Base-by-base conservation (phyloP, 2,113 vertebrate genomes). In the Trinectes maculatus region DNA sequence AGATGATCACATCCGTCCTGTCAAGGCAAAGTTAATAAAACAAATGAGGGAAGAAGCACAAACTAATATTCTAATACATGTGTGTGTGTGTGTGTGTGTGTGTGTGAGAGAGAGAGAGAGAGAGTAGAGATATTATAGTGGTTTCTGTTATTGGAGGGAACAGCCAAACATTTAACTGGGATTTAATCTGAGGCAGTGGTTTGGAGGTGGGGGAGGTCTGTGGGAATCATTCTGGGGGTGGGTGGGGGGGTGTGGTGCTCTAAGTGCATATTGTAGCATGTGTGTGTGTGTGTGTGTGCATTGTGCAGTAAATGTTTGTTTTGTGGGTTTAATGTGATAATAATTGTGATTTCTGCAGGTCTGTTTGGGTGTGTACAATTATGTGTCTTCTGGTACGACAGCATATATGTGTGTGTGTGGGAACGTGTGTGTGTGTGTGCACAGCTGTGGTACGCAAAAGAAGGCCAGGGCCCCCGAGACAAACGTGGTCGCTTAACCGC, bases 401-500 rank as follows among this genome's bases (percentile, higher is more conserved):
- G 52, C 88, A n/a, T 39, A 64, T 42, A 84, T 86, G 71, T 65
- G 67, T 54, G 21, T 59, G 40, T 36, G 71, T 84, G 74, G 60
- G 59, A 77, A 31, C 55, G 8, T 16, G 73, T 52, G 63, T 84
- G 66, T 47, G 86, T 86, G 78, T 77, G 81, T 57, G 81, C 83
- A 79, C 56, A 80, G 89, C 89, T 90, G 92, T 91, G 91, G 52
- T 83, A 71, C 49, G 82, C 71, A 87, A 85, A 93, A 92, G 88
- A 92, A 93, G 91, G 87, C 92, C 84, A 82, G 84, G 91, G 91
- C 92, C 91, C 92, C 85, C 83, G 93, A 94, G 93, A 93, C 91
- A 85, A 92, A 93, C 77, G 82, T 91, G 89, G 88, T 86, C 85
- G 82, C 90, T 91, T 82, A 90, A 80, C 89, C 92, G 87, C 92